phyloP scores from a whole-genome alignment of 2,113 vertebrate species.

The Sturnira hondurensis region DNA sequence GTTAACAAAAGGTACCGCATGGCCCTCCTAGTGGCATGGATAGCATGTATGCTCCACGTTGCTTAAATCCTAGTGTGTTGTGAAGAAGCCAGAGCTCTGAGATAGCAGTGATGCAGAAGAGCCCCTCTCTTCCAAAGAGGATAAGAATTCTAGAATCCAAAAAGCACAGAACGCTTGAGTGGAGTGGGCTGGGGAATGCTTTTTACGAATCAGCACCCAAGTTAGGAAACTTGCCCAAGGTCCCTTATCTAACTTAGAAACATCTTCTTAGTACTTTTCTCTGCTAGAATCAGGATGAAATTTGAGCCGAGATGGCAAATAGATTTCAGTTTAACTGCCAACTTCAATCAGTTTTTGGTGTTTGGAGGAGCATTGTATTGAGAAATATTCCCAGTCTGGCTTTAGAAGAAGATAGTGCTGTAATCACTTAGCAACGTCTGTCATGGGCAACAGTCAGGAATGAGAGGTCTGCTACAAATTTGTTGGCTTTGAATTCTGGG shows the following conservation, averaged over 20 bases:
- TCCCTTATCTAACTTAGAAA: constrained; percentile 5
- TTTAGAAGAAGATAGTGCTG: background rate
- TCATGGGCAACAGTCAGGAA: background rate
- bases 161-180: background rate
- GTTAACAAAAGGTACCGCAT: background rate
- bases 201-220: background rate
- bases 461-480: background rate
- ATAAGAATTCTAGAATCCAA: background rate
- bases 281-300: constrained; percentile 14
- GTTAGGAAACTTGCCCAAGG: background rate
- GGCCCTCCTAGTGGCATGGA: background rate
- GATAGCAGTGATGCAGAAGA: background rate
- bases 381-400: background rate
- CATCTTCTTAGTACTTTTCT: constrained; percentile 33
- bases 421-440: constrained; percentile 13
- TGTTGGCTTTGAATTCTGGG: background rate
- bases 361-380: background rate
- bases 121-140: background rate
- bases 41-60: background rate
- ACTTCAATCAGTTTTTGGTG: background rate
- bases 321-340: background rate
- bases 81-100: background rate
- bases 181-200: background rate
- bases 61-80: background rate
- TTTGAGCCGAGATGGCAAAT: constrained; percentile 16